A percentile compares a stretch with the other conserved stretches of the same genome.
These are phyloP conservation scores for Thumatha senex DNA, from an alignment of 2,888 invertebrate genomes.

Conservation along the genomic window DNA sequence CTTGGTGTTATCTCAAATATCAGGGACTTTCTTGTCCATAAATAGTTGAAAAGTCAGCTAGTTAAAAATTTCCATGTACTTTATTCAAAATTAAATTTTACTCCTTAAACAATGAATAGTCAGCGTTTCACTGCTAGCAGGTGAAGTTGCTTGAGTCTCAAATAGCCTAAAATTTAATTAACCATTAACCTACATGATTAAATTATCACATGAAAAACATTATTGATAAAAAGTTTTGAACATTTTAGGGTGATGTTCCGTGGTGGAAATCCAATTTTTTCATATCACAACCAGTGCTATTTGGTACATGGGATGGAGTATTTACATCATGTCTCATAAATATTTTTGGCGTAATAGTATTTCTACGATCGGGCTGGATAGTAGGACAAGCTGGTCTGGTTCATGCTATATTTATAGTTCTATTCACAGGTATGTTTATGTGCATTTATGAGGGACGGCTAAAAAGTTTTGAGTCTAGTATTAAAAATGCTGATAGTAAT, in stretches of 20 bases:
- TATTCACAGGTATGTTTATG: slow-evolving; percentile 86
- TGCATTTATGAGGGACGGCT: not conserved
- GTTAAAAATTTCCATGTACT: no score
- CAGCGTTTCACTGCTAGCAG: no score
- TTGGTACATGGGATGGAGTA: slow-evolving; percentile 99
- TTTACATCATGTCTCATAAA: slow-evolving; percentile 99
- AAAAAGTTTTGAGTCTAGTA: not conserved
- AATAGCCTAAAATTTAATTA: no score
- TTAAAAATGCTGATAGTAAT: not conserved
- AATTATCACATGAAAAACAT: no score
- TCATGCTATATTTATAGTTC: slow-evolving; percentile 90
- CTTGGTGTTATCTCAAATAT: no score
- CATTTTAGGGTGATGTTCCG: slow-evolving; percentile 88
- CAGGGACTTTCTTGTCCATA: no score
- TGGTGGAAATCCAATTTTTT: slow-evolving; percentile 99
- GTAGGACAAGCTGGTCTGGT: slow-evolving; percentile 95
- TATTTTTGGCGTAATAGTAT: slow-evolving; percentile 98
- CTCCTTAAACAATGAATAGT: no score
- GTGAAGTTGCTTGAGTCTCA: no score
- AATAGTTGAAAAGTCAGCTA: no score
- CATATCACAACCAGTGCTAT: slow-evolving; percentile 96
- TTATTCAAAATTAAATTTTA: no score
- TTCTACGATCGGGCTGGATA: slow-evolving; percentile 98
- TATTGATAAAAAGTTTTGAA: not conserved
- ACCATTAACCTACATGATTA: no score